Evolutionary conservation across 2,113 vertebrate genomes (phyloP), one percentile per base, ranked within the genome.

Genomic region (Pantherophis guttatus): DNA sequence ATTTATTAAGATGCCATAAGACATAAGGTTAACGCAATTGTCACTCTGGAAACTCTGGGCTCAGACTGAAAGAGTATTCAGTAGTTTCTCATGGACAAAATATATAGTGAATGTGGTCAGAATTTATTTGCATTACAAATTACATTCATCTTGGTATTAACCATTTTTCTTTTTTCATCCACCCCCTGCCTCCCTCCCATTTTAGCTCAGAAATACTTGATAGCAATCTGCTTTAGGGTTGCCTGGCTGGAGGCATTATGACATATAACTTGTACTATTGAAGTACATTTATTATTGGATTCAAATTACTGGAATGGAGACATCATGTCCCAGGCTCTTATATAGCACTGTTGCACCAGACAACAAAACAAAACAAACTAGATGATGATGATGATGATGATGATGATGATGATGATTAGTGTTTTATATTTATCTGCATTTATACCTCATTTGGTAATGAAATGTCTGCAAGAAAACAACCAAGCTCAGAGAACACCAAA

Each of bases 41-140:
- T 6, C 58, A 44, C 23, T 29, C 15, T 90, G 58, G 58, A 65
- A 48, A 62, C 10, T 59, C 21, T 58, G 15, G 58, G 65, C 91
- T 52, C 89, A 0, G 5, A 75, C 92, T 89, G 12, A 94, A 94
- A 65, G 65, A 94, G 91, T 55, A 91, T 94, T 59, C 94, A 48
- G 52, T 93, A 91, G 24, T 94, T 89, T 94, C 95, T 93, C 62
- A 88, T 90, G 86, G 86, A 92, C 91, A 93, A 96, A 94, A 95
- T 95, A 90, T 94, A 96, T 94, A 39, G 33, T 81, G 75, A 81
- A 81, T 81, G 75, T 81, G n/a, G 87, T 97, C 62, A 5, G 88
- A 48, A 96, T 96, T 96, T 92, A 93, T 96, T 95, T 96, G 44
- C 93, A 95, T 95, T 93, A 93, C 90, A 90, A 91, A 92, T 94